These are phyloP conservation scores for Trypoxylon attenuatum DNA, from an alignment of 2,888 invertebrate species.

Conservation along the genomic window DNA sequence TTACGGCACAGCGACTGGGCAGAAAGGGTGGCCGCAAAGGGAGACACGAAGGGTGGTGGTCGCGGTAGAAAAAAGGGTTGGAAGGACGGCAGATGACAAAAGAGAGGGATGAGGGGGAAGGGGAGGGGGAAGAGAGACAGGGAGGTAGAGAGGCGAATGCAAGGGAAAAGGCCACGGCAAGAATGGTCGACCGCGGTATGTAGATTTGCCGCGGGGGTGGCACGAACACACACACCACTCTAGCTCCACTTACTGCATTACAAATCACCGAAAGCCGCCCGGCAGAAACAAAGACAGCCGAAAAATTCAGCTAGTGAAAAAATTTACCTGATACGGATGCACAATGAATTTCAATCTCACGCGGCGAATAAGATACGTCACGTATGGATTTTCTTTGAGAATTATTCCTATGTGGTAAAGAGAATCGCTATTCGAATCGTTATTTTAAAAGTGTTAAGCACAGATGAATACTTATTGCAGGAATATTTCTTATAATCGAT, in stretches of 20 bases:
- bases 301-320: slow-evolving; percentile 12
- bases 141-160: not conserved
- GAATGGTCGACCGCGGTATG: slow-evolving; percentile 1
- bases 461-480: no score
- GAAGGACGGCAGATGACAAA: not conserved
- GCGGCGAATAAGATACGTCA: no score
- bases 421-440: no score
- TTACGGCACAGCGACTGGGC: slow-evolving; percentile 13
- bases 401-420: no score
- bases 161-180: not conserved
- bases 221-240: not conserved
- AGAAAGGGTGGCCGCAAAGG: slow-evolving; percentile 1
- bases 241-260: slow-evolving; percentile 19
- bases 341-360: slow-evolving; percentile 14
- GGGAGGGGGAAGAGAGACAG: not conserved
- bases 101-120: not conserved
- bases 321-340: slow-evolving; percentile 4
- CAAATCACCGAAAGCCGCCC: slow-evolving; percentile 28
- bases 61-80: not conserved
- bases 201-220: not conserved
- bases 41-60: not conserved
- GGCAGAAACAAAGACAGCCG: slow-evolving; percentile 25
- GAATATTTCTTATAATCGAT: no score
- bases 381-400: no score
- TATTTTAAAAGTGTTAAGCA: no score